Conservation (phyloP, 2,113 vertebrate species). For the Salvelinus fontinalis region DNA sequence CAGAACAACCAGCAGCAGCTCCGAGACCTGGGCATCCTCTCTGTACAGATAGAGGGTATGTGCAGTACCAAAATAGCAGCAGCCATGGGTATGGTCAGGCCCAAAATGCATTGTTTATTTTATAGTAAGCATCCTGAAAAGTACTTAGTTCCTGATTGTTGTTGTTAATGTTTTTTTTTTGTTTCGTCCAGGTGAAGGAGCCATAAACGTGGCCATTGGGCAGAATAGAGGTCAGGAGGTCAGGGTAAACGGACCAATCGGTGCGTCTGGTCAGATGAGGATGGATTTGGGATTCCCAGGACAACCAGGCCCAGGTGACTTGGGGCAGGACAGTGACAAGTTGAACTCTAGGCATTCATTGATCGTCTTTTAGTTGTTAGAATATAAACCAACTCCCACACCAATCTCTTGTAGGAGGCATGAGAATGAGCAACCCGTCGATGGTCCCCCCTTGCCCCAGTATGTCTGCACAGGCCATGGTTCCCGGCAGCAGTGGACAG, state of each 20-base stretch:
- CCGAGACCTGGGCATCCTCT: conserved; percentile 95
- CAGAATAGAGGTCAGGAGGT: conserved; percentile 92
- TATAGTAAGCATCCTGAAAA: not conserved
- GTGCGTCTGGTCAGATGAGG: conserved; percentile 79
- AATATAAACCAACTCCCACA: too few species aligned
- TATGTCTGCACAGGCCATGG: conserved; percentile 82
- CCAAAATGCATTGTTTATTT: not conserved
- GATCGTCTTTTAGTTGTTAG: too few species aligned
- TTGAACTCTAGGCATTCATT: too few species aligned
- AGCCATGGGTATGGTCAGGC: too few species aligned
- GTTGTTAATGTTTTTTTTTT: not conserved
- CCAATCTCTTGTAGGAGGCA: conserved; percentile 51
- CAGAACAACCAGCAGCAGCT: conserved; percentile 98
- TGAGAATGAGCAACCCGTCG: conserved; percentile 86
- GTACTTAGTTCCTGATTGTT: not conserved
- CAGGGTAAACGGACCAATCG: conserved; percentile 92
- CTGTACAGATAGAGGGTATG: conserved; percentile 96
- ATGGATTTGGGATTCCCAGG: conserved; percentile 87
- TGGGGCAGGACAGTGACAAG: too few species aligned
- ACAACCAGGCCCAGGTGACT: conserved; percentile 84
- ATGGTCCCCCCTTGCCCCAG: conserved; percentile 88
- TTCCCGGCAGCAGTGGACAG: conserved; percentile 82
- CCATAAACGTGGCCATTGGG: conserved; percentile 89
- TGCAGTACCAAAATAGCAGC: too few species aligned
- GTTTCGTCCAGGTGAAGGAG: conserved; percentile 85